Percentiles rank a stretch among this genome's conserved stretches.
Evolutionary conservation across 53 echinoderm and acorn worm genomes (phyloP).

Genomic region (Antedon mediterranea): DNA sequence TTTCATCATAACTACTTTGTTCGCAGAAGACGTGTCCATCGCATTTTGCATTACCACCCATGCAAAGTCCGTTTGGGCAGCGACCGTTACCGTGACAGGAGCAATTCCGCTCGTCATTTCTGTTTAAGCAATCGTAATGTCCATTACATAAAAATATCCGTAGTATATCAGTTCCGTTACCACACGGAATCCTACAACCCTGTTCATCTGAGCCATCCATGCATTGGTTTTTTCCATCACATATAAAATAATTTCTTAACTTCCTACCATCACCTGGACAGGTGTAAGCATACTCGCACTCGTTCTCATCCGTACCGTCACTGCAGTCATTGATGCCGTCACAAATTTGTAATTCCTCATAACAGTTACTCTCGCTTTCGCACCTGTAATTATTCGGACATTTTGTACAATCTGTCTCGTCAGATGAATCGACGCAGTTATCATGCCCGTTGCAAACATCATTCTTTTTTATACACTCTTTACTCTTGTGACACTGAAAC

Average conservation of each 20-base stretch:
- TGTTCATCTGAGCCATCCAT: background rate
- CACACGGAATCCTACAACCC: background rate
- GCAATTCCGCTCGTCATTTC: background rate
- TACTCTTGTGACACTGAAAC: background rate
- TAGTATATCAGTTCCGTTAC: background rate
- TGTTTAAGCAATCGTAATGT: background rate
- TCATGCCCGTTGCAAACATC: background rate
- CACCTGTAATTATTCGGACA: background rate
- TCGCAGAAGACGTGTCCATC: background rate
- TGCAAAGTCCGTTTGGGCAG: background rate
- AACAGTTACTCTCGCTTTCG: background rate
- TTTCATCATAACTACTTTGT: background rate
- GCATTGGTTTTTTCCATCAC: background rate
- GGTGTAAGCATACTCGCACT: background rate
- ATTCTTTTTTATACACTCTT: background rate
- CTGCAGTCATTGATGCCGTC: background rate
- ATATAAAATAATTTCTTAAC: background rate
- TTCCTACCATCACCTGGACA: background rate
- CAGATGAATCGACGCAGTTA: background rate
- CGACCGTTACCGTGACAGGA: background rate
- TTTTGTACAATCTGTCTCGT: background rate
- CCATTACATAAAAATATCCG: background rate
- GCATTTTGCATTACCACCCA: background rate
- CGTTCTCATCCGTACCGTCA: background rate
- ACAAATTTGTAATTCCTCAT: background rate